Percentiles rank a stretch among this genome's conserved stretches.
These are phyloP conservation scores for Tribolium freemani DNA, from an alignment of 2,888 invertebrate species.

Conservation along the genomic window DNA sequence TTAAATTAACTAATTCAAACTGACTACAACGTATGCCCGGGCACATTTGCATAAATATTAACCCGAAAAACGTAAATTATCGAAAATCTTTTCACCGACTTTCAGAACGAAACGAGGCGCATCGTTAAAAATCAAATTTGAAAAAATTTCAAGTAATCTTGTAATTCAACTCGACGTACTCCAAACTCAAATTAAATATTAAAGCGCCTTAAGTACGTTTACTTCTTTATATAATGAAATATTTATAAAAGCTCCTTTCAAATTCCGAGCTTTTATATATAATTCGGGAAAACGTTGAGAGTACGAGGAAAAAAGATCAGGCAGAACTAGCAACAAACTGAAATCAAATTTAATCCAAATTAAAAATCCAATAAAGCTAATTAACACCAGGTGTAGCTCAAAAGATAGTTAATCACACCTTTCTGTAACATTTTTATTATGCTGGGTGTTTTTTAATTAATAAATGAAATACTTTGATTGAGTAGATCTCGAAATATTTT, in stretches of 20 bases:
- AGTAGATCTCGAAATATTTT: too few relatives aligned
- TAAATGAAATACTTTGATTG: too few relatives aligned
- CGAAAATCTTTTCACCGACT: neutral
- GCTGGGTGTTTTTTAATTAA: too few relatives aligned
- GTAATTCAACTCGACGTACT: neutral
- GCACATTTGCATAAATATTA: neutral
- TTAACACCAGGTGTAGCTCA: too few relatives aligned
- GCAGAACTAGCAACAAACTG: too few relatives aligned
- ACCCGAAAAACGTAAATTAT: neutral
- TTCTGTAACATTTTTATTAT: too few relatives aligned
- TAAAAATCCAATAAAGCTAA: too few relatives aligned
- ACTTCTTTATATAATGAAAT: conserved; percentile 1
- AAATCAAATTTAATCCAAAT: too few relatives aligned
- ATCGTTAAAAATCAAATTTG: neutral
- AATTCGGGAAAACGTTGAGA: neutral
- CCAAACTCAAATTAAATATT: conserved; percentile 9
- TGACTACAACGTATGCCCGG: neutral
- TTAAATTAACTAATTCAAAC: conserved; percentile 19
- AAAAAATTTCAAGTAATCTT: neutral
- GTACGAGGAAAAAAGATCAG: neutral
- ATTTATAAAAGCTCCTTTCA: neutral
- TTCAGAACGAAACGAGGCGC: neutral
- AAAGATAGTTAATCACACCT: too few relatives aligned
- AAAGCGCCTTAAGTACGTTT: conserved; percentile 5
- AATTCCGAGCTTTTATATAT: neutral